Evolutionary conservation across 2,113 vertebrate genomes (phyloP).

Genomic region (Zingel zingel): DNA sequence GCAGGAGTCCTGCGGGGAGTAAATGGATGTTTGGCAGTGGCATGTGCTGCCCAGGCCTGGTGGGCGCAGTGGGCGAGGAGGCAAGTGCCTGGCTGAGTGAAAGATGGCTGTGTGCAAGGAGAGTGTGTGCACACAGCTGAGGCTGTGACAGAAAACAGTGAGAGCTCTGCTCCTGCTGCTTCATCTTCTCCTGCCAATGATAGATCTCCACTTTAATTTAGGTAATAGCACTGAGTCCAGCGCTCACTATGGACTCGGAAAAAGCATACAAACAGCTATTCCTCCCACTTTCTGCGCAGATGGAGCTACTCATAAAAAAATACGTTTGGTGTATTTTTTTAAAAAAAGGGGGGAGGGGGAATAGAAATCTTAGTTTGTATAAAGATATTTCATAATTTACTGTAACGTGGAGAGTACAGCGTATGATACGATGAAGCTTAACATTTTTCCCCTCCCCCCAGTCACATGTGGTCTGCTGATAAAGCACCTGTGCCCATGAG

Average conservation of each 20-base stretch:
- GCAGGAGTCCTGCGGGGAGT: conserved; percentile 66
- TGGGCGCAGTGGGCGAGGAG: conserved; percentile 71
- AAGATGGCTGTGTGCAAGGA: conserved; percentile 74
- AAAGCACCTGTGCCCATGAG: conserved; percentile 71
- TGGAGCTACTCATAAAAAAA: background rate
- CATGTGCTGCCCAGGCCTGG: conserved; percentile 65
- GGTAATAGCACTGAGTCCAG: conserved; percentile 61
- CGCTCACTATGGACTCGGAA: conserved; percentile 31
- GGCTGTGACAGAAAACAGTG: conserved; percentile 79
- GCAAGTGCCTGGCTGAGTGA: conserved; percentile 76
- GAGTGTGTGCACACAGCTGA: conserved; percentile 73
- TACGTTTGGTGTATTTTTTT: conserved; percentile 3
- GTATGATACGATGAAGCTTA: conserved; percentile 30
- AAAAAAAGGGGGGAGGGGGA: background rate
- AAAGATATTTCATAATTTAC: conserved; percentile 26
- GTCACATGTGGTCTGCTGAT: conserved; percentile 70
- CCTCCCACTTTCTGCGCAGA: background rate
- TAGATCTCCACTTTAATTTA: conserved; percentile 69
- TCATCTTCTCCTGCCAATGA: conserved; percentile 67
- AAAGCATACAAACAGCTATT: background rate
- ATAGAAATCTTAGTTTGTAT: conserved; percentile 5
- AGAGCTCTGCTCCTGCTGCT: conserved; percentile 72
- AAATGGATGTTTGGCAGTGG: conserved; percentile 77
- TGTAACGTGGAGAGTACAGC: background rate
- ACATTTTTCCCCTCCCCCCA: conserved; percentile 41